A percentile compares a stretch with the other conserved stretches of the same genome.
Evolutionary conservation across 2,888 invertebrate genomes (phyloP).

Genomic region (Galerucella nymphaeae): DNA sequence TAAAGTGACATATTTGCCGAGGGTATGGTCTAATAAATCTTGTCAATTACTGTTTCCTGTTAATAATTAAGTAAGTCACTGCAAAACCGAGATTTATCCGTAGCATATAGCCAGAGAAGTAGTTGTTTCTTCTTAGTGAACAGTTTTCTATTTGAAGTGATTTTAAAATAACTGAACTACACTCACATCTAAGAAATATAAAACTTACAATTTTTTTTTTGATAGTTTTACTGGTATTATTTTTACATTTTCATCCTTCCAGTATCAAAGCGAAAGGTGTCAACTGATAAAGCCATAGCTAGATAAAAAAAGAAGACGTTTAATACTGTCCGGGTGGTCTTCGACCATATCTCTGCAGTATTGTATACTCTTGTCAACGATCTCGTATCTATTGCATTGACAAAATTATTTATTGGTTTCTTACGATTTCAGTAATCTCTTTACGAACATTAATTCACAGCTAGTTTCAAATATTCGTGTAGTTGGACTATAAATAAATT

Average conservation of each 20-base stretch:
- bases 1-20: too few species aligned
- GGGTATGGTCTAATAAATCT: too few species aligned
- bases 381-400: constrained; percentile 22
- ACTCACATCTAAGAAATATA: too few species aligned
- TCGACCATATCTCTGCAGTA: constrained; percentile 2
- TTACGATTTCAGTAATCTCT: constrained; percentile 3
- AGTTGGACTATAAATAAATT: constrained; percentile 29
- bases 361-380: constrained; percentile 28
- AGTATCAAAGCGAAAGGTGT: constrained; percentile 9
- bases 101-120: too few species aligned
- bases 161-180: too few species aligned
- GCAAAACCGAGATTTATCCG: too few species aligned
- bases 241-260: neutral
- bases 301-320: constrained; percentile 13
- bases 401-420: constrained; percentile 31
- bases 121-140: too few species aligned
- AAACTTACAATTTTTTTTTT: too few species aligned
- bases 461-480: constrained; percentile 22
- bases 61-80: too few species aligned
- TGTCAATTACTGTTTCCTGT: too few species aligned
- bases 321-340: constrained; percentile 32
- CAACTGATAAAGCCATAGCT: constrained; percentile 11
- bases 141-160: too few species aligned
- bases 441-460: constrained; percentile 28
- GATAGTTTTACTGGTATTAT: too few species aligned